Base-by-base conservation (phyloP, 2,888 invertebrate species). In the Onthophagus sagittarius region DNA sequence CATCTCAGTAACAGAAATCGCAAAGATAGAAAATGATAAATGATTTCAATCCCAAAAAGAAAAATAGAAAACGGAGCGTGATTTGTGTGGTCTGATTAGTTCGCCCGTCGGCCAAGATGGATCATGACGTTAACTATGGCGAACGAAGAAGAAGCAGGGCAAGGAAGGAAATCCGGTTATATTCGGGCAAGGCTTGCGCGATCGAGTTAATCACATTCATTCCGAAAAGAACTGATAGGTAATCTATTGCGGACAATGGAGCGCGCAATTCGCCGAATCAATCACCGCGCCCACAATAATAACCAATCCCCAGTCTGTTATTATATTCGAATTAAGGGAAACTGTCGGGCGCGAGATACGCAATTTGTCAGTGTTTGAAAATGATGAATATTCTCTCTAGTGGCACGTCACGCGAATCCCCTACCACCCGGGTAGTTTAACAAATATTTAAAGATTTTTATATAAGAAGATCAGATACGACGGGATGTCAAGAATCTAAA, bases 101-200 rank as follows among this genome's bases (percentile, higher is more conserved):
- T 72, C 53, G 71, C 71, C 77, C 76, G 77, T 77, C 77, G 70
- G 75, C 71, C 72, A 77, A 78, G 77, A 77, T 77, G 76, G 76
- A 78, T 78, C 39, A 53, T 53, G 39, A 15, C 67, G 31, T 67
- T 15, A 63, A 15, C 32, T 75, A 76, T 76, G 75, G 73, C 73
- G 62, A 15, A 71, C 62, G 23, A 62, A 62, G 64, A 39, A 70
- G 62, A 33, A 39, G 63, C 72, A 74, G 73, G 69, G 76, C 72
- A 70, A 69, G 71, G 72, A 63, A 74, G 70, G 67, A 67, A 69
- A 70, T 69, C 69, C 70, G 72, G 71, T 70, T 69, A 69, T 53
- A 74, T 70, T 70, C 72, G 31, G 53, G 39, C 39, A 65, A 63
- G 3, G 23, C 23, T 23, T 70, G 62, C 74, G 69, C 72, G 69